phyloP scores from a whole-genome alignment of 2,888 invertebrate genomes.

The Drosophila barbarae region DNA sequence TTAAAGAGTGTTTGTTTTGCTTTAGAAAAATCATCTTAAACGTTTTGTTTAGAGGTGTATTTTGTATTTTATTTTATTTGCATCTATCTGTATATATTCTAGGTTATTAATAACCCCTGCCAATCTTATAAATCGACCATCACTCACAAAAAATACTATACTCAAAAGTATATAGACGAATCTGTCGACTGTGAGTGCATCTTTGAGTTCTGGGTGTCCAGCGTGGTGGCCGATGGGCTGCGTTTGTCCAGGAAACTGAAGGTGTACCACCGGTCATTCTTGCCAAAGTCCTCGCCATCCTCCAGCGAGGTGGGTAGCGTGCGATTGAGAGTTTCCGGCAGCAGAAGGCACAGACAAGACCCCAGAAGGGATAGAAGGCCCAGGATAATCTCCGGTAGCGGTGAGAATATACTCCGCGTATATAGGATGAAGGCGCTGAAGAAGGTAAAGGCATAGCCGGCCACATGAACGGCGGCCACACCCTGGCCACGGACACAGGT shows the following conservation, averaged over 20 bases:
- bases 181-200: conserved; percentile 36
- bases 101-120: conserved; percentile 5
- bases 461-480: conserved; percentile 83
- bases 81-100: conserved; percentile 1
- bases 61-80: neutral
- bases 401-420: conserved; percentile 78
- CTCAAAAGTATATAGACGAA: conserved; percentile 41
- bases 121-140: neutral
- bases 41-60: neutral
- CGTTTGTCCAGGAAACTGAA: conserved; percentile 78
- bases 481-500: conserved; percentile 84
- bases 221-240: conserved; percentile 57
- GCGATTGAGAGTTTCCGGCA: conserved; percentile 82
- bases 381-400: conserved; percentile 81
- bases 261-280: conserved; percentile 81
- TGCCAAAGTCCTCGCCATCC: conserved; percentile 83
- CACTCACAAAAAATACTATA: neutral
- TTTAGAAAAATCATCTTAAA: neutral
- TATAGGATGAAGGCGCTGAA: conserved; percentile 82
- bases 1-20: neutral
- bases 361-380: conserved; percentile 81
- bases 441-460: conserved; percentile 83
- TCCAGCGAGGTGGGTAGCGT: conserved; percentile 82
- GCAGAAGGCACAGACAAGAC: conserved; percentile 81
- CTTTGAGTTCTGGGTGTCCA: conserved; percentile 44